These are phyloP conservation scores for Psittacula cyanocephala DNA, from an alignment of 2,113 vertebrate genomes.

Conservation along the genomic window DNA sequence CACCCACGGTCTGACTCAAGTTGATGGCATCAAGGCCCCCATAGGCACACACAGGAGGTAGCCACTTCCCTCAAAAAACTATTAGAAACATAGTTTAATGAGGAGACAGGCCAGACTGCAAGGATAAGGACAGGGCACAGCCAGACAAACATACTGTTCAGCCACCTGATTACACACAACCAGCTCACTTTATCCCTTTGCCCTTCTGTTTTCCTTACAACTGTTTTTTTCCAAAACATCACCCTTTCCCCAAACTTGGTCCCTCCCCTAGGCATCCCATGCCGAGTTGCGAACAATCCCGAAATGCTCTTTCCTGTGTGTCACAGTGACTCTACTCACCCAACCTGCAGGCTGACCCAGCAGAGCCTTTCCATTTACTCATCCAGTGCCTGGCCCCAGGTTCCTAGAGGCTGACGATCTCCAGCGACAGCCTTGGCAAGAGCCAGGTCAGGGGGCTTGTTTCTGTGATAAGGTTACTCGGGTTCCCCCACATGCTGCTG, in stretches of 20 bases:
- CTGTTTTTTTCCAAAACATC: not conserved
- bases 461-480: accelerated
- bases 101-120: not conserved
- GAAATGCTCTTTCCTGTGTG: not conserved
- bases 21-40: not conserved
- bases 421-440: not conserved
- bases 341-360: not conserved
- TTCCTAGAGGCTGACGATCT: not conserved
- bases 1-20: accelerated
- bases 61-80: not conserved
- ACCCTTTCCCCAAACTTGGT: not conserved
- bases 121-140: not conserved
- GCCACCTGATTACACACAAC: not conserved
- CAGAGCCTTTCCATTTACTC: not conserved
- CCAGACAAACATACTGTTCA: not conserved
- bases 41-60: accelerated
- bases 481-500: accelerated
- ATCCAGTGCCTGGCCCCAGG: not conserved
- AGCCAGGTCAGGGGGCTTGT: not conserved
- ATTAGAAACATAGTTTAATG: not conserved
- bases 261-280: not conserved
- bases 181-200: not conserved
- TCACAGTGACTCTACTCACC: not conserved
- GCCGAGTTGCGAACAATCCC: not conserved
- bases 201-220: not conserved